Percentiles rank a stretch among this genome's conserved stretches.
Conservation (phyloP, 2,797 vertebrate species). For the Amphiprion clarkii region DNA sequence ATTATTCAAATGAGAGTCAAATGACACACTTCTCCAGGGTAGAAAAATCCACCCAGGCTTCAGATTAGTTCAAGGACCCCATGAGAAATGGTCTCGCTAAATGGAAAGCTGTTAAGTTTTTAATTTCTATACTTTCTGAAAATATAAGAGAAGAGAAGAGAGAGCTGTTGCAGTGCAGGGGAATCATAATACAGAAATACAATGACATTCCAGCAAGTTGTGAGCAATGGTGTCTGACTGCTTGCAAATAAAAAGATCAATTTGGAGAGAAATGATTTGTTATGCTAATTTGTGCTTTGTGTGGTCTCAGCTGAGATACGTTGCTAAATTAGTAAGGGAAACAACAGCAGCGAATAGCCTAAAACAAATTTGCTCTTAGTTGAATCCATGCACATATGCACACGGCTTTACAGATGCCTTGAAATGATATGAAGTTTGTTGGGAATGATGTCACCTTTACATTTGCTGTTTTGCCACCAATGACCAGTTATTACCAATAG, state of each 20-base stretch:
- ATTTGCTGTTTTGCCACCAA: slow-evolving; percentile 34
- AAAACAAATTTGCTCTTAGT: slow-evolving; percentile 30
- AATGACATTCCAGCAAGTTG: slow-evolving; percentile 45
- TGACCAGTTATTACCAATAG: slow-evolving; percentile 74
- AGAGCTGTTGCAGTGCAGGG: slow-evolving; percentile 25
- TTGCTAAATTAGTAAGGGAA: slow-evolving; percentile 39
- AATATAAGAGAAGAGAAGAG: slow-evolving; percentile 26
- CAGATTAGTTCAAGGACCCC: slow-evolving; percentile 76
- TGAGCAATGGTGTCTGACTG: slow-evolving; percentile 37
- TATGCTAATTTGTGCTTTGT: slow-evolving; percentile 52
- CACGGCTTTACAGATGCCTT: slow-evolving; percentile 3
- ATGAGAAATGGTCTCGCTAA: slow-evolving; percentile 69
- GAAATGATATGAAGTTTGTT: slow-evolving; percentile 6
- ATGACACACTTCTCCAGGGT: slow-evolving; percentile 75
- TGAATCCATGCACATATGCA: neutral
- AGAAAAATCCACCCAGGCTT: slow-evolving; percentile 71
- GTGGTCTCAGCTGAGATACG: slow-evolving; percentile 39
- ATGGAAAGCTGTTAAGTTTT: slow-evolving; percentile 69
- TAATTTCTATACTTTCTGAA: slow-evolving; percentile 68
- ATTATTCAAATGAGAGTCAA: slow-evolving; percentile 82
- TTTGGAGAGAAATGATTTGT: slow-evolving; percentile 54
- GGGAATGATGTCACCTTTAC: slow-evolving; percentile 42
- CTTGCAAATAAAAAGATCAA: slow-evolving; percentile 48
- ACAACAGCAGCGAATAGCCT: slow-evolving; percentile 16
- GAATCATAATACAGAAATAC: slow-evolving; percentile 48